Conservation (phyloP, 2,113 vertebrate genomes). For the Empidonax alnorum region DNA sequence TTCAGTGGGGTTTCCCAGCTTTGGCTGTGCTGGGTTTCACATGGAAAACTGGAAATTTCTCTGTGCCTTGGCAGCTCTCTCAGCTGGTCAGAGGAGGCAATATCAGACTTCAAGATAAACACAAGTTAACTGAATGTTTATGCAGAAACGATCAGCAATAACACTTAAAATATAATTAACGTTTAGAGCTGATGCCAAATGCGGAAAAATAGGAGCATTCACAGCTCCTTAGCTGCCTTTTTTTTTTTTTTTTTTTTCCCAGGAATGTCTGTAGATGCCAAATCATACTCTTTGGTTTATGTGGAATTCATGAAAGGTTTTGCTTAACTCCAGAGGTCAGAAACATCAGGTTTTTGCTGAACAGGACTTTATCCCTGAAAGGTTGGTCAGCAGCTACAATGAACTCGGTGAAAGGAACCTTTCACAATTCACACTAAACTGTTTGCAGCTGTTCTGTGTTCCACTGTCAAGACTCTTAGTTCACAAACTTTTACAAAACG, state of each 20-base stretch:
- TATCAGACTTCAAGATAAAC: conserved; percentile 24
- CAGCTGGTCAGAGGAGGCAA: neutral
- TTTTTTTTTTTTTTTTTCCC: neutral
- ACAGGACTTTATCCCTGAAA: neutral
- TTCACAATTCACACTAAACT: neutral
- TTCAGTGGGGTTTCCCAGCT: neutral
- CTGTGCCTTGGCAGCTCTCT: neutral
- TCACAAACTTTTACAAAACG: neutral
- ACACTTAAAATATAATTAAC: conserved; percentile 31
- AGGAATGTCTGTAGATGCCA: conserved; percentile 43
- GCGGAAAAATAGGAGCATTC: conserved; percentile 48
- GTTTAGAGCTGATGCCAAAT: conserved; percentile 1
- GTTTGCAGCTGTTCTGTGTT: neutral
- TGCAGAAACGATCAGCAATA: conserved; percentile 12
- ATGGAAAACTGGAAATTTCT: neutral
- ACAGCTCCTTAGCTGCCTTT: neutral
- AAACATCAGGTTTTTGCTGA: neutral
- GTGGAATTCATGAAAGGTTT: conserved; percentile 10
- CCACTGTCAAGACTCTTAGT: neutral
- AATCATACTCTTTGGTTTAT: conserved; percentile 3
- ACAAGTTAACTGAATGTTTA: neutral
- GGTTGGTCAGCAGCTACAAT: neutral
- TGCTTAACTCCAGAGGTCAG: neutral
- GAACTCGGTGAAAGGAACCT: neutral
- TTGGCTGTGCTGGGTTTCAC: neutral